Conservation (phyloP, 2,888 invertebrate species). For the Entomobrya proxima region DNA sequence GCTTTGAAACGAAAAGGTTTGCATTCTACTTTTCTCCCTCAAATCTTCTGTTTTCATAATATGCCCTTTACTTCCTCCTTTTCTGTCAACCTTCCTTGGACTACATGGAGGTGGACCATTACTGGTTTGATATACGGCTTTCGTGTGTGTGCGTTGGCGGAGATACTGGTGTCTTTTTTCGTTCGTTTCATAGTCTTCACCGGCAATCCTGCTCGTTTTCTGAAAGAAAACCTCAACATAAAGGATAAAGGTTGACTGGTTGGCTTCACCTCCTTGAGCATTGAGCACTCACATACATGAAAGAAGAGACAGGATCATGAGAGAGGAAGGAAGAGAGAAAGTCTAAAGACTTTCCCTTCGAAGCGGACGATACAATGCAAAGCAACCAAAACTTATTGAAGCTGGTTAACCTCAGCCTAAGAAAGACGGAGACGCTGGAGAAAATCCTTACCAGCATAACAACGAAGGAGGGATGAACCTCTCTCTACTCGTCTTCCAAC, state of each 20-base stretch:
- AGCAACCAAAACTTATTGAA: conserved; percentile 47
- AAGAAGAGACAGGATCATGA: neutral
- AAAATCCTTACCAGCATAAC: conserved; percentile 11
- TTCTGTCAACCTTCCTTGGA: neutral
- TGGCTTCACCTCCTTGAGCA: conserved; percentile 34
- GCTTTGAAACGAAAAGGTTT: too few species aligned
- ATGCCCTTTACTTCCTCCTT: neutral
- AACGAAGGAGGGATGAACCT: conserved; percentile 2
- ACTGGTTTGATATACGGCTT: neutral
- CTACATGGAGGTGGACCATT: neutral
- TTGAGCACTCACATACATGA: conserved; percentile 16
- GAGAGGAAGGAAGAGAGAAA: conserved; percentile 56
- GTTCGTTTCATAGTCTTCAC: neutral
- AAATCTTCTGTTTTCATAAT: neutral
- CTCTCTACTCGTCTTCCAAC: neutral
- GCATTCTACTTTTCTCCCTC: neutral
- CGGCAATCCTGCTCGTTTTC: neutral
- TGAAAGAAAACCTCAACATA: conserved; percentile 1
- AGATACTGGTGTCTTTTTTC: neutral
- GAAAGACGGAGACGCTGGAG: neutral
- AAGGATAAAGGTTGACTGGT: conserved; percentile 33
- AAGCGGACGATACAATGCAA: conserved; percentile 35
- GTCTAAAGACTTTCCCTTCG: conserved; percentile 36
- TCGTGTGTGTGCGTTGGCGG: neutral
- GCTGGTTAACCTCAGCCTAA: conserved; percentile 62